These are phyloP conservation scores for Glossosoma conforme DNA, from an alignment of 1,140 invertebrate species.

Conservation along the genomic window DNA sequence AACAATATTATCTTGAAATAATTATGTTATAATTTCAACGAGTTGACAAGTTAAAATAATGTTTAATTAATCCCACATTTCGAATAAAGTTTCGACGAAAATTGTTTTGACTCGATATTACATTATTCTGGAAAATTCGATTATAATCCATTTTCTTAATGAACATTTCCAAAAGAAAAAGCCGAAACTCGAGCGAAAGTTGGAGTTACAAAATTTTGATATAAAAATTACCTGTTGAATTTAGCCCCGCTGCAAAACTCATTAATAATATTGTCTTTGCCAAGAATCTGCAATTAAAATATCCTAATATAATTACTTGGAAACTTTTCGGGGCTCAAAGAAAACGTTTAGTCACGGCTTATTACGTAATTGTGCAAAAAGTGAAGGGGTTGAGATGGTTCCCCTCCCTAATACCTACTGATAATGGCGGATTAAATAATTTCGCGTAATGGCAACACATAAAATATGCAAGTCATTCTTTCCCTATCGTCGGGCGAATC, in stretches of 20 bases:
- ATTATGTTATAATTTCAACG: too few species aligned
- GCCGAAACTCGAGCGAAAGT: too few species aligned
- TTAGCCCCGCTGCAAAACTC: constrained; percentile 8
- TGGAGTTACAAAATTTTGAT: too few species aligned
- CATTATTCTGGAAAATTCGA: too few species aligned
- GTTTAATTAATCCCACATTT: too few species aligned
- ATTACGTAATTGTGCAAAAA: constrained; percentile 33
- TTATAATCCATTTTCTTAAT: too few species aligned
- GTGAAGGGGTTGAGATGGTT: constrained; percentile 24
- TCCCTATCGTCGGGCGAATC: constrained; percentile 12
- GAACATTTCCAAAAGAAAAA: too few species aligned
- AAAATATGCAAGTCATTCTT: constrained; percentile 29
- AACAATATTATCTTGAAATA: too few species aligned
- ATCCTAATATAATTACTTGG: constrained; percentile 30
- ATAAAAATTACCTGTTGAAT: not conserved
- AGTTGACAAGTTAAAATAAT: too few species aligned
- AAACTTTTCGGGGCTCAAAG: constrained; percentile 26
- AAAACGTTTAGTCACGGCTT: constrained; percentile 33
- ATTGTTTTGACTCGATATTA: too few species aligned
- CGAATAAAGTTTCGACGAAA: too few species aligned
- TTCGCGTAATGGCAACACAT: constrained; percentile 27
- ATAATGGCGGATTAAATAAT: constrained; percentile 30
- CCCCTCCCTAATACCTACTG: constrained; percentile 7
- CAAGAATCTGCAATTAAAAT: constrained; percentile 32
- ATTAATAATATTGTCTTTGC: constrained; percentile 24